Base-by-base conservation (phyloP, 2,113 vertebrate genomes). In the Dipodomys stephensi region DNA sequence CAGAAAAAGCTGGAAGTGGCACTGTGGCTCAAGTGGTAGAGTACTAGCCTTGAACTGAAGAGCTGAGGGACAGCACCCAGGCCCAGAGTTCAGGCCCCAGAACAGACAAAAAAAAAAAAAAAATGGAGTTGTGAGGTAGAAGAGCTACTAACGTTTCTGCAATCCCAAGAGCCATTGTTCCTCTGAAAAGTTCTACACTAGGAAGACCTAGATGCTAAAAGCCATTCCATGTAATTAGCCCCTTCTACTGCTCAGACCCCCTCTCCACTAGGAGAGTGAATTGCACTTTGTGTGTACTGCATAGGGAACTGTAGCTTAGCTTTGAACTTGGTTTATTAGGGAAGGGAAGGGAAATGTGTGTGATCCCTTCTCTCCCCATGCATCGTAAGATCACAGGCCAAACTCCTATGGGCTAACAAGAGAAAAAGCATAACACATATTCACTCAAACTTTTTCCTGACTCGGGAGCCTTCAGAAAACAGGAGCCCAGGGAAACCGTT, bases 201-300 rank as follows among this genome's bases (percentile, higher is more conserved):
- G 12, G 22, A 85, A 77, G 39, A 62, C 88, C 86, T 74, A 79
- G 35, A 60, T 80, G 28, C 64, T 82, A 64, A 79, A 93, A 94
- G 46, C 32, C 62, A 7, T 7, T 62, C 39, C 81, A 23, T 8
- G 22, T 11, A 30, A 39, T 82, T 28, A 46, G 20, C 82, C 16
- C 64, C 27, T 69, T n/a, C 27, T 1, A 1, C 11, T 44, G 72
- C 62, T 35, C 13, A 18, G 53, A 57, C 4, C 12, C 68, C 60
- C 64, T 85, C 69, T 82, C 32, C 35, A 20, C 84, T 6, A 16
- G 16, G 32, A 53, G 4, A 44, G 7, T 67, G 39, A 74, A 71
- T 44, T 15, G 69, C 35, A 57, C 9, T 25, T 69, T 28, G 4
- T 10, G 12, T 46, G 30, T 19, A 57, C 46, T 71, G 28, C 67